Evolutionary conservation across 2,888 invertebrate species (phyloP).

Genomic region (Iselma pallidipennis): DNA sequence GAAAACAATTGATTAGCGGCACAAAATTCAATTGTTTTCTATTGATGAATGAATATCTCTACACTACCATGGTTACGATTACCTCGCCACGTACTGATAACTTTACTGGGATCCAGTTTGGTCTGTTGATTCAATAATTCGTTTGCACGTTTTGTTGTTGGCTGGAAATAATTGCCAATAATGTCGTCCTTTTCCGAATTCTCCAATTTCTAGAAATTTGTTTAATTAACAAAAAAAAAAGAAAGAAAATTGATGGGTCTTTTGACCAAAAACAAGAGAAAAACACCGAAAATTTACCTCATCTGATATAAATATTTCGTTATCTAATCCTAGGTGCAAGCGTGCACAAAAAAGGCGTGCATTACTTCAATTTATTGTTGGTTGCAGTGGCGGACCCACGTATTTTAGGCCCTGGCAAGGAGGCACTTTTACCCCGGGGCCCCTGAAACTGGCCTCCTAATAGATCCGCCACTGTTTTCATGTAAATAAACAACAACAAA

Average conservation of each 20-base stretch:
- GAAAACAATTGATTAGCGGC: background rate
- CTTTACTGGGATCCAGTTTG: constrained; percentile 59
- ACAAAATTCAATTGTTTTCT: too few relatives aligned
- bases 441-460: too few relatives aligned
- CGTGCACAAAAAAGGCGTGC: constrained; percentile 47
- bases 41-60: background rate
- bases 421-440: too few relatives aligned
- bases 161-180: constrained; percentile 74
- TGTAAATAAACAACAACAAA: background rate
- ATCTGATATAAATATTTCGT: constrained; percentile 5
- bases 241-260: background rate
- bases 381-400: too few relatives aligned
- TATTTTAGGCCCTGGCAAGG: too few relatives aligned
- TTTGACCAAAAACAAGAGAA: background rate
- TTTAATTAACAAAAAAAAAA: constrained; percentile 37
- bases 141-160: constrained; percentile 61
- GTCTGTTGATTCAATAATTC: constrained; percentile 64
- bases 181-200: constrained; percentile 61
- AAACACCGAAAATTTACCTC: constrained; percentile 8
- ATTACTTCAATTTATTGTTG: constrained; percentile 22
- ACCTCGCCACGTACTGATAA: constrained; percentile 62
- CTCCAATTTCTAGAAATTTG: constrained; percentile 57
- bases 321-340: constrained; percentile 44
- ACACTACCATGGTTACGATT: constrained; percentile 15
- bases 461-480: too few relatives aligned